Evolutionary conservation across 2,888 invertebrate genomes (phyloP), one percentile per base, ranked within the genome.

Genomic region (Cartodere bifasciata): DNA sequence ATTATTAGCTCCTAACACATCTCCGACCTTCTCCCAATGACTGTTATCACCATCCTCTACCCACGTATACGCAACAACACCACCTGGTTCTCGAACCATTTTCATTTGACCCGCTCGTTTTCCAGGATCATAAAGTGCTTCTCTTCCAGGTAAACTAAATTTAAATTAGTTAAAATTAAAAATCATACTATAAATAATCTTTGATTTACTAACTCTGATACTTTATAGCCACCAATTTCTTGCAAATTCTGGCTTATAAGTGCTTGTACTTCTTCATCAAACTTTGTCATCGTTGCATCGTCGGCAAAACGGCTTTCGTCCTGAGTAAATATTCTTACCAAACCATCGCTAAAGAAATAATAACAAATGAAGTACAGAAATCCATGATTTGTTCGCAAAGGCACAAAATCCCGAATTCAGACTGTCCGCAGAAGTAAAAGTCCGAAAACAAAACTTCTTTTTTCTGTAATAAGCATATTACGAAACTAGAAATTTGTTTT

Each of bases 271-370:
- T 81, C 76, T 39, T 81, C 75, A 32, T 83, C 75, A 53, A 76
- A 92, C 1, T 62, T 64, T 31, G 73, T 68, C 7, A 78, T 52
- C 0, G 67, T 61, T 0, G 65, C 64, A 11, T 68, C 64, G 31
- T 72, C 68, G 0, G 90, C 91, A 38, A 69, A 70, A n/a, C 85
- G 65, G 1, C 62, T 59, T 0, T 76, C 65, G 48, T 82, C 74
- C 35, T 68, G 66, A 0, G 87, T 84, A 53, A 94, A 95, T 22
- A 97, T 73, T 35, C 94, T 70, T 1, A 94, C 70, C 1, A 82
- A 51, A 1, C 90, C 90, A 58, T 97, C 94, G 63, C 88, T 90
- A 33, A 63, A 68, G n/a, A n/a, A n/a, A n/a, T n/a, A n/a, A n/a
- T n/a, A n/a, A n/a, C n/a, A n/a, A n/a, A n/a, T n/a, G n/a, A n/a